Percentiles rank a stretch among this genome's conserved stretches.
Evolutionary conservation across 2,888 invertebrate species (phyloP).

Genomic region (Creontiades dilutus): DNA sequence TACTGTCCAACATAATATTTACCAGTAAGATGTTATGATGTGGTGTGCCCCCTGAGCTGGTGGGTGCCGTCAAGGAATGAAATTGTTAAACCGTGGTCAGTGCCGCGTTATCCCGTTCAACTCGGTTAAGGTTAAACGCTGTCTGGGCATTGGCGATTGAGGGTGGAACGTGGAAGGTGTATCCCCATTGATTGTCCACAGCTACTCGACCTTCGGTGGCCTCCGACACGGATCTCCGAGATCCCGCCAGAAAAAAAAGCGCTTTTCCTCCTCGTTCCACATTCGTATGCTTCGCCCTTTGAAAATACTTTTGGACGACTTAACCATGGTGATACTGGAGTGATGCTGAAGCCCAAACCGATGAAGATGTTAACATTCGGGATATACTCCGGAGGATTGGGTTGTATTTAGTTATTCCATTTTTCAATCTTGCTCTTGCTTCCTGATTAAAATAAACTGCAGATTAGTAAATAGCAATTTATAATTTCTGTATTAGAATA

Average conservation of each 20-base stretch:
- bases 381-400: too few species aligned
- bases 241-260: background rate
- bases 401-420: too few species aligned
- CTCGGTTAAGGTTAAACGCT: conserved; percentile 21
- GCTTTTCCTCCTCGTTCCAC: background rate
- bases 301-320: background rate
- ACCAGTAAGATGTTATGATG: too few species aligned
- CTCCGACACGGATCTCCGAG: conserved; percentile 20
- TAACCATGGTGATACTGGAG: too few species aligned
- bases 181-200: conserved; percentile 36
- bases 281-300: background rate
- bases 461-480: too few species aligned
- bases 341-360: too few species aligned
- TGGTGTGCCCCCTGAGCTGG: background rate
- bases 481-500: too few species aligned
- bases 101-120: conserved; percentile 26
- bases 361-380: too few species aligned
- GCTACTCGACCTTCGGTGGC: conserved; percentile 15
- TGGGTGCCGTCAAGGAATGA: background rate
- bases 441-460: too few species aligned
- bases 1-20: too few species aligned
- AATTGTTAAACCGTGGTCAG: conserved; percentile 27
- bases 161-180: conserved; percentile 39
- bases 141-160: background rate
- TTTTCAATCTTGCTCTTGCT: too few species aligned